Conservation (phyloP, 2,113 vertebrate species). For the Macroglossus sobrinus region DNA sequence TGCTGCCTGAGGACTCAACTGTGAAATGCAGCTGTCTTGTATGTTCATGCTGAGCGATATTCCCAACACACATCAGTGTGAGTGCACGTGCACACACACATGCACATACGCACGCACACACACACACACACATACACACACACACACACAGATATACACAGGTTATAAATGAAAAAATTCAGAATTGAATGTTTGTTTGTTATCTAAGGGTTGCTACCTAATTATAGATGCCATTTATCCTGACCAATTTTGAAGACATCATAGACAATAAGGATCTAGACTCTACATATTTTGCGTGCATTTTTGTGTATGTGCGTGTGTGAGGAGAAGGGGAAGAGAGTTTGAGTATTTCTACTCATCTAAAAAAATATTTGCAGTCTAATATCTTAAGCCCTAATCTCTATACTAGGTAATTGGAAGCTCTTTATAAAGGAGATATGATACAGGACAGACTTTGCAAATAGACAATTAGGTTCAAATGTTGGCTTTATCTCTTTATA, state of each 20-base stretch:
- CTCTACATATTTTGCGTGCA: background rate
- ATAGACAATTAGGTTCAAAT: background rate
- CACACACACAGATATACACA: too few species aligned
- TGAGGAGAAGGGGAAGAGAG: background rate
- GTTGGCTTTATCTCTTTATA: background rate
- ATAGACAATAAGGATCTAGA: background rate
- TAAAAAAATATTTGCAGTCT: background rate
- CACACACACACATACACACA: too few species aligned
- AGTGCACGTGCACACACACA: background rate
- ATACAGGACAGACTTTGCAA: background rate
- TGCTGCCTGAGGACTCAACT: constrained; percentile 63
- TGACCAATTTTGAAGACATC: background rate
- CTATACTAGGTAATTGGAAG: background rate
- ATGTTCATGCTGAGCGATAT: background rate
- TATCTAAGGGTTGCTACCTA: background rate
- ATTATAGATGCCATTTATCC: background rate
- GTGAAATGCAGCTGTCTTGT: constrained; percentile 61
- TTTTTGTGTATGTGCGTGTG: background rate
- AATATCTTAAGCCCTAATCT: background rate
- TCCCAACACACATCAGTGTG: background rate
- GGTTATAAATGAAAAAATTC: background rate
- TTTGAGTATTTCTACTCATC: too few species aligned
- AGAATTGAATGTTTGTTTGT: background rate
- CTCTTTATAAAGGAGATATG: background rate
- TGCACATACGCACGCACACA: background rate